Percentiles rank a stretch among this genome's conserved stretches.
Evolutionary conservation across 2,113 vertebrate species (phyloP).

Genomic region (Hippocampus zosterae): DNA sequence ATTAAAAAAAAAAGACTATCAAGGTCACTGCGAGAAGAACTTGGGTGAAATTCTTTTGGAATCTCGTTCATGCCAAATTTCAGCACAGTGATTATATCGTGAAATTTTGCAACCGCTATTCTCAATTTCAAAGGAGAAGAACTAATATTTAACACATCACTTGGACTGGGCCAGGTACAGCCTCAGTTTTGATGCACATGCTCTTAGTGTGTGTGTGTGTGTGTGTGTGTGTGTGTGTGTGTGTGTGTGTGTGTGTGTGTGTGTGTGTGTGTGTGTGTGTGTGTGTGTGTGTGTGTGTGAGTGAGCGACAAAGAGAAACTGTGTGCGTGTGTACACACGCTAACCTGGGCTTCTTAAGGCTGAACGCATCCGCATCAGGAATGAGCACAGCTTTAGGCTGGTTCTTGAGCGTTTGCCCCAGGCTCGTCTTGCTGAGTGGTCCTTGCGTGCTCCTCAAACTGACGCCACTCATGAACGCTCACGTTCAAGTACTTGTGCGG

Average conservation of each 20-base stretch:
- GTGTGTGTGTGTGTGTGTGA: slow-evolving; percentile 11
- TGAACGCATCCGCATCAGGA: slow-evolving; percentile 25
- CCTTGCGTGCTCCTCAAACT: slow-evolving; percentile 50
- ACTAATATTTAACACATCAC: slow-evolving; percentile 52
- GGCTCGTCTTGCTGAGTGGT: slow-evolving; percentile 53
- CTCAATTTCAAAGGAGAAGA: slow-evolving; percentile 1
- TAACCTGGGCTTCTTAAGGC: slow-evolving; percentile 22
- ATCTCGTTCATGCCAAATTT: neutral
- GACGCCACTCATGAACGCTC: slow-evolving; percentile 27
- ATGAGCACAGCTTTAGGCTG: slow-evolving; percentile 23
- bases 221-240: neutral
- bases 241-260: slow-evolving; percentile 11
- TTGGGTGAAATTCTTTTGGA: no score
- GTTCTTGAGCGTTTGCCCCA: slow-evolving; percentile 19
- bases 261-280: slow-evolving; percentile 16
- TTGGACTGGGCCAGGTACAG: slow-evolving; percentile 38
- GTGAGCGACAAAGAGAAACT: neutral
- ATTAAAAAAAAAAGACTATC: no score
- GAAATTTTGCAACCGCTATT: neutral
- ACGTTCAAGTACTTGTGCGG: slow-evolving; percentile 19
- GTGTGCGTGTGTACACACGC: neutral
- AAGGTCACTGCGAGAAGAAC: no score
- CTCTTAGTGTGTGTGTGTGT: slow-evolving; percentile 21
- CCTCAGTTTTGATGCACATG: slow-evolving; percentile 45
- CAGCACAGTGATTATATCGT: neutral